phyloP scores from a whole-genome alignment of 37 sponge, comb jelly and placozoan genomes.

The Dysidea cf. avara region DNA sequence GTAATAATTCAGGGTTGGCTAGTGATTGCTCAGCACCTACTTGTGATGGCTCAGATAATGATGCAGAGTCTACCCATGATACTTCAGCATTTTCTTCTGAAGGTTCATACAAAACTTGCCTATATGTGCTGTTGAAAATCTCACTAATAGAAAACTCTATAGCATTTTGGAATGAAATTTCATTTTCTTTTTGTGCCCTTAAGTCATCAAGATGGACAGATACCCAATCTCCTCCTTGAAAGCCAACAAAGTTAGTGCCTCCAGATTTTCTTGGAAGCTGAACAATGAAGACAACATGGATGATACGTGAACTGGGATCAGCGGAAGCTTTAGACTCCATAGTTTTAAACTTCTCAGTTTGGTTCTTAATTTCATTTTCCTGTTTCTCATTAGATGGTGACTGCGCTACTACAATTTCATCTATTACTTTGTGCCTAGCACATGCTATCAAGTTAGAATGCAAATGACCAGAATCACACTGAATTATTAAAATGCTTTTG shows the following conservation, averaged over 20 bases:
- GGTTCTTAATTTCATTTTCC: too few relatives aligned
- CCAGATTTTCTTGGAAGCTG: conserved; percentile 17
- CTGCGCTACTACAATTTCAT: conserved; percentile 11
- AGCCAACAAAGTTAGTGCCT: conserved; percentile 9
- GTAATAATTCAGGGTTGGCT: too few relatives aligned
- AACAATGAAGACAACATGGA: conserved; percentile 15
- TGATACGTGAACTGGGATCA: not conserved
- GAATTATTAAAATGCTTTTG: conserved; percentile 55
- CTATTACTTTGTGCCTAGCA: conserved; percentile 59
- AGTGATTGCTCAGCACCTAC: too few relatives aligned
- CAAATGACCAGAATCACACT: conserved; percentile 79
- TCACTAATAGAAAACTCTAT: conserved; percentile 13
- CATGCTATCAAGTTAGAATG: conserved; percentile 62
- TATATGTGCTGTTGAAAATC: conserved; percentile 3
- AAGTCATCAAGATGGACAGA: conserved; percentile 31
- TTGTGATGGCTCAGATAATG: too few relatives aligned
- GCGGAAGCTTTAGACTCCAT: not conserved
- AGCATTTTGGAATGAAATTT: conserved; percentile 7
- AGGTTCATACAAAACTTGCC: too few relatives aligned
- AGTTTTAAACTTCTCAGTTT: too few relatives aligned
- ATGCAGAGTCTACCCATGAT: too few relatives aligned
- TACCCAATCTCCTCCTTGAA: conserved; percentile 35
- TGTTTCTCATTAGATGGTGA: too few relatives aligned
- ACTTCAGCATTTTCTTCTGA: too few relatives aligned
- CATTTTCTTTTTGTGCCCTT: conserved; percentile 16